These are phyloP conservation scores for Condylura cristata DNA, from an alignment of 2,113 vertebrate species.

Conservation along the genomic window DNA sequence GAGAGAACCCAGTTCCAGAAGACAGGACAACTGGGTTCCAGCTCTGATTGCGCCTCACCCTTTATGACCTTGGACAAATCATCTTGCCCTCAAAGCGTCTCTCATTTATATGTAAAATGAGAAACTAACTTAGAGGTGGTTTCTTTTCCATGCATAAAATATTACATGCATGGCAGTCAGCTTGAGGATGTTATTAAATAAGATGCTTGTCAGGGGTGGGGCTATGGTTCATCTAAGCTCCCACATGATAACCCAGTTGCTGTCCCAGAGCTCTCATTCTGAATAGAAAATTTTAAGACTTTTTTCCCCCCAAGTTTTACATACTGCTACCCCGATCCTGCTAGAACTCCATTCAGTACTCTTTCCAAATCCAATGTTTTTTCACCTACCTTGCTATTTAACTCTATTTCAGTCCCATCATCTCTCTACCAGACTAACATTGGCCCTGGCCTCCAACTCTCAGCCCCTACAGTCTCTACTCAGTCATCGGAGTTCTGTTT, in stretches of 20 bases:
- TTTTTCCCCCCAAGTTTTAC: background rate
- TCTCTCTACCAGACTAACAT: background rate
- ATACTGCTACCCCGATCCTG: background rate
- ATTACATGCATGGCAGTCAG: background rate
- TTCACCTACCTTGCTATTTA: background rate
- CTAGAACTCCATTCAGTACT: background rate
- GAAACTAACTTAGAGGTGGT: background rate
- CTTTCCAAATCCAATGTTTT: background rate
- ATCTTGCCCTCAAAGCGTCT: background rate
- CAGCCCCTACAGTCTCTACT: background rate
- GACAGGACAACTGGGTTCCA: background rate
- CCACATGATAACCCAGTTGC: background rate
- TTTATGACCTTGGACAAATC: background rate
- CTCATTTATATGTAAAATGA: background rate
- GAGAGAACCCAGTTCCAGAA: background rate
- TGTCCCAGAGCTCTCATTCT: background rate
- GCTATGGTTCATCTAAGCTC: background rate
- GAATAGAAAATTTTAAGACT: background rate
- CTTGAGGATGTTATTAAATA: background rate
- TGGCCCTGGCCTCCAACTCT: background rate
- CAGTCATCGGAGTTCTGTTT: background rate
- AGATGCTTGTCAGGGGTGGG: background rate
- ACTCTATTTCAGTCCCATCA: background rate
- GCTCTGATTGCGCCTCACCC: background rate
- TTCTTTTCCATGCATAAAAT: background rate